Conservation (phyloP, 2,888 invertebrate genomes). For the Stenichneumon culpator region DNA sequence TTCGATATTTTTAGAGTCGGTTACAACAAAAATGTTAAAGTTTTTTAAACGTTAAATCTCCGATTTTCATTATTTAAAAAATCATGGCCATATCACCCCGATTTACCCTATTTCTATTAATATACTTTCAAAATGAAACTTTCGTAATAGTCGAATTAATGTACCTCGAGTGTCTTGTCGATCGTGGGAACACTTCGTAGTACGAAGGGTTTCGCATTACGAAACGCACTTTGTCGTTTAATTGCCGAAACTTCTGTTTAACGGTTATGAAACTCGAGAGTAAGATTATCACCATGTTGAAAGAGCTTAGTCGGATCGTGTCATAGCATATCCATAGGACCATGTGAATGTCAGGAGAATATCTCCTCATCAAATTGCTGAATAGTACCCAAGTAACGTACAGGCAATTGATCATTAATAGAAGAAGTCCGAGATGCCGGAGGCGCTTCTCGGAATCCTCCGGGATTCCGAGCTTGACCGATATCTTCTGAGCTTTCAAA, state of each 20-base stretch:
- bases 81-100: too few relatives aligned
- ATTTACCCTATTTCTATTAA: too few relatives aligned
- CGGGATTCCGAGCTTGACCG: neutral
- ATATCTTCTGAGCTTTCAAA: neutral
- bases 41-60: too few relatives aligned
- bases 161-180: neutral
- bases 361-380: neutral
- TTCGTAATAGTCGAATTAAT: neutral
- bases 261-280: conserved; percentile 23
- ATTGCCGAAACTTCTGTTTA: conserved; percentile 25
- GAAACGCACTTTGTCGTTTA: conserved; percentile 36
- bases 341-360: neutral
- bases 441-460: neutral
- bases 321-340: neutral
- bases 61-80: too few relatives aligned
- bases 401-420: neutral
- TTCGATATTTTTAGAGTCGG: too few relatives aligned
- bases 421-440: neutral
- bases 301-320: neutral
- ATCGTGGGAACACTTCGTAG: neutral
- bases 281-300: conserved; percentile 3
- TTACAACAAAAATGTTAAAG: too few relatives aligned
- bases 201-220: conserved; percentile 7
- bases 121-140: neutral
- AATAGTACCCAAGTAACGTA: neutral